Evolutionary conservation across 2,113 vertebrate species (phyloP).

Genomic region (Leucoraja erinaceus): DNA sequence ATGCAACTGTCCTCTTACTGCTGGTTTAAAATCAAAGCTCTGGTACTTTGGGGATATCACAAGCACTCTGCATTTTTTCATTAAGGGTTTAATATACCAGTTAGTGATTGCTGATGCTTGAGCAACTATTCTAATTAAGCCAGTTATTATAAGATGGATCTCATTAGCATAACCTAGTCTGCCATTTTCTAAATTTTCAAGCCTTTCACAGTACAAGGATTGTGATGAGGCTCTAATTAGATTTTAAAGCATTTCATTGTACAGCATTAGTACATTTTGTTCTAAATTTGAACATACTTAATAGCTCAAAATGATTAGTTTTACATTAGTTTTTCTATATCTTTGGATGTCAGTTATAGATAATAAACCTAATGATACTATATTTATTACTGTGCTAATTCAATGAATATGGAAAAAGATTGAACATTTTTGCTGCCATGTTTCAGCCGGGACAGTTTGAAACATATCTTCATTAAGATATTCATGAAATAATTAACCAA

Average conservation of each 20-base stretch:
- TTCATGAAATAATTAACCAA: background rate
- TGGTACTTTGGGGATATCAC: background rate
- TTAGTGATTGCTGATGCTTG: constrained; percentile 6
- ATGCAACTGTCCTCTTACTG: background rate
- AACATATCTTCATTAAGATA: background rate
- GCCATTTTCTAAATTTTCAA: constrained; percentile 26
- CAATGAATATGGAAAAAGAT: background rate
- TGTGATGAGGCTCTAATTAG: background rate
- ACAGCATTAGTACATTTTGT: background rate
- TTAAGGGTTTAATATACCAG: constrained; percentile 20
- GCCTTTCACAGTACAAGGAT: background rate
- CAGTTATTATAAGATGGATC: background rate
- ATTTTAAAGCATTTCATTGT: background rate
- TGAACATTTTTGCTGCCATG: background rate
- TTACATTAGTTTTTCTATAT: background rate
- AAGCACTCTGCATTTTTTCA: background rate
- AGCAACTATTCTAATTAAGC: background rate
- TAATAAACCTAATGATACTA: background rate
- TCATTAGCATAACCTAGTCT: background rate
- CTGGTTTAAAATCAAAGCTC: background rate
- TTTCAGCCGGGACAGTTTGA: background rate
- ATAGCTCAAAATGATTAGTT: background rate
- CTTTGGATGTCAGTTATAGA: background rate
- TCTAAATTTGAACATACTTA: background rate
- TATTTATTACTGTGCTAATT: background rate